Percentiles rank a stretch among this genome's conserved stretches.
phyloP scores from a whole-genome alignment of 64 coral and sea anemone species.

The Montipora foliosa region DNA sequence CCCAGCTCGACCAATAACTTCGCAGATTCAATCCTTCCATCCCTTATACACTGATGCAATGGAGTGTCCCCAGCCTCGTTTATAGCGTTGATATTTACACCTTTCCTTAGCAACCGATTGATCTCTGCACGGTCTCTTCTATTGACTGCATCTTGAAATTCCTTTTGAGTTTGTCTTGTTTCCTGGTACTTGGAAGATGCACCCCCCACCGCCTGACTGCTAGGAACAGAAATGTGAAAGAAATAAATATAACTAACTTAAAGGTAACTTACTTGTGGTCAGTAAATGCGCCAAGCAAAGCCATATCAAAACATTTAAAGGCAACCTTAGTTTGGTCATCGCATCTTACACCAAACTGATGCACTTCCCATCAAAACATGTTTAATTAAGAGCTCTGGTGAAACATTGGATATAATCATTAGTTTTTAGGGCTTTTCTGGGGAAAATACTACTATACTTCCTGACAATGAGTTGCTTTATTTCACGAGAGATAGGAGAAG shows the following conservation, averaged over 20 bases:
- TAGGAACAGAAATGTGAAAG: no score
- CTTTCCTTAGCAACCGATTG: constrained; percentile 54
- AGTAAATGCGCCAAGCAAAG: background rate
- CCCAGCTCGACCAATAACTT: constrained; percentile 83
- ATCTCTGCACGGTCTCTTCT: constrained; percentile 55
- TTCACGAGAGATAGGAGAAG: no score
- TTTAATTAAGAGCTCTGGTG: no score
- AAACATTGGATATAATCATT: no score
- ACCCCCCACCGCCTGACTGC: background rate
- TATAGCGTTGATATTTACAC: constrained; percentile 68
- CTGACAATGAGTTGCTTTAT: no score
- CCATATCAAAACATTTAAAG: no score
- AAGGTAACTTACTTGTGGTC: background rate
- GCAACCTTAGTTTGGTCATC: no score
- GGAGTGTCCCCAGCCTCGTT: constrained; percentile 75
- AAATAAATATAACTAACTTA: no score
- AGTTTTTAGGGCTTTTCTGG: no score
- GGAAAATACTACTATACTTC: no score
- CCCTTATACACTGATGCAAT: constrained; percentile 79
- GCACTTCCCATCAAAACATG: no score
- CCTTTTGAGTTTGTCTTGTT: constrained; percentile 29
- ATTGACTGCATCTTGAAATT: constrained; percentile 71
- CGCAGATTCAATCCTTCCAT: constrained; percentile 71
- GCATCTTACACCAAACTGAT: no score
- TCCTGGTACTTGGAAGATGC: background rate